Conservation (phyloP, 2,113 vertebrate species). For the Hyperoodon ampullatus region DNA sequence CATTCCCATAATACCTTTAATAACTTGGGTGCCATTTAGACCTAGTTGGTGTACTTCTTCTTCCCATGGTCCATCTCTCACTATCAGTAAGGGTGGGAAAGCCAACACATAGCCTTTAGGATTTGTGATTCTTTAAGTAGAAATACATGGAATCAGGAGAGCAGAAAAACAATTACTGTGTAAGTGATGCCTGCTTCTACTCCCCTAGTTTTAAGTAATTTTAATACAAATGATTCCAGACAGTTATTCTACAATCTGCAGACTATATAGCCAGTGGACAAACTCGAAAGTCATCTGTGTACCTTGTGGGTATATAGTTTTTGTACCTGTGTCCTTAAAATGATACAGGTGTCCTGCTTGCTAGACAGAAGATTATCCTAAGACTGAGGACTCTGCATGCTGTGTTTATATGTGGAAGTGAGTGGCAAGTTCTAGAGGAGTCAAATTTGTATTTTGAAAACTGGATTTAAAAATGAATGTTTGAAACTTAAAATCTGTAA, state of each 20-base stretch:
- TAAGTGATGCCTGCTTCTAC: background rate
- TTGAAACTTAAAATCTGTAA: constrained; percentile 6
- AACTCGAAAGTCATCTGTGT: background rate
- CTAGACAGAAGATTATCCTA: background rate
- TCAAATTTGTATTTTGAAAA: constrained; percentile 50
- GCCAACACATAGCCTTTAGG: background rate
- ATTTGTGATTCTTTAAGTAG: background rate
- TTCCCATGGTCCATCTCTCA: background rate
- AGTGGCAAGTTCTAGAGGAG: constrained; percentile 1
- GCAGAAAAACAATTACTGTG: background rate
- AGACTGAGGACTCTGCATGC: background rate
- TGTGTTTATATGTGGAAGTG: background rate
- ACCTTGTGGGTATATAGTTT: constrained; percentile 11
- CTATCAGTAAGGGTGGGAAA: background rate
- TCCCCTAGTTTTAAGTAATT: constrained; percentile 17
- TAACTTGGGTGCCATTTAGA: background rate
- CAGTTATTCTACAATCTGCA: background rate
- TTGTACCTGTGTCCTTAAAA: background rate
- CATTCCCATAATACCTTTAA: background rate
- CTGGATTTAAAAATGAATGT: background rate
- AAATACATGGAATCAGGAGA: constrained; percentile 16
- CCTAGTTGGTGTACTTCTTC: background rate
- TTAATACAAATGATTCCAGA: constrained; percentile 2
- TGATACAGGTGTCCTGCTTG: background rate
- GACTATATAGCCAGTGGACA: background rate